Percentiles rank a stretch among this genome's conserved stretches.
Conservation (phyloP, 2,797 vertebrate genomes). For the Halcyon chelicuti region DNA sequence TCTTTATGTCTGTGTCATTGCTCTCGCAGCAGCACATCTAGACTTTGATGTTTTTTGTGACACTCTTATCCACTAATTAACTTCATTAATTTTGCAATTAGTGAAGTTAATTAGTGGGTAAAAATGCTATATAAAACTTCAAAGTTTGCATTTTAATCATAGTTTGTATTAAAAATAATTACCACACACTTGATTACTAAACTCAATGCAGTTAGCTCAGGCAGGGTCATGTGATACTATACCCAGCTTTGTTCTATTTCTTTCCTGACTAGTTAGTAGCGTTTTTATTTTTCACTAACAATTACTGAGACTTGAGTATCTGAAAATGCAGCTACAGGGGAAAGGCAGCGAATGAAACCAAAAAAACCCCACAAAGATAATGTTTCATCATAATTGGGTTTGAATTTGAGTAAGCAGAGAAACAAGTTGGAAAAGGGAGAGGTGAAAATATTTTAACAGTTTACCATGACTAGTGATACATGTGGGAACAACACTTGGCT, state of each 20-base stretch:
- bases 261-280: background rate
- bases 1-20: slow-evolving; percentile 6
- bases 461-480: accelerated
- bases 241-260: slow-evolving; percentile 26
- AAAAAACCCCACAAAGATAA: background rate
- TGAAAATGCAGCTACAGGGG: background rate
- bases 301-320: background rate
- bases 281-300: background rate
- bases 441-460: background rate
- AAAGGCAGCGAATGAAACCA: background rate
- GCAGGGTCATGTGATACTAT: slow-evolving; percentile 1
- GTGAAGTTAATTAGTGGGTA: slow-evolving; percentile 75
- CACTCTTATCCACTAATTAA: slow-evolving; percentile 77
- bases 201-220: slow-evolving; percentile 53
- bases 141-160: slow-evolving; percentile 78
- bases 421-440: background rate
- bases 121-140: slow-evolving; percentile 78
- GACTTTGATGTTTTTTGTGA: slow-evolving; percentile 76
- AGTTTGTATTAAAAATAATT: slow-evolving; percentile 74
- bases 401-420: background rate
- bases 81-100: slow-evolving; percentile 73
- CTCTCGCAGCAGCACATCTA: slow-evolving; percentile 61
- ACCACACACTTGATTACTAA: slow-evolving; percentile 62
- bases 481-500: background rate
- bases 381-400: background rate